phyloP scores from a whole-genome alignment of 2,888 invertebrate species.

The Chydorus sphaericus region DNA sequence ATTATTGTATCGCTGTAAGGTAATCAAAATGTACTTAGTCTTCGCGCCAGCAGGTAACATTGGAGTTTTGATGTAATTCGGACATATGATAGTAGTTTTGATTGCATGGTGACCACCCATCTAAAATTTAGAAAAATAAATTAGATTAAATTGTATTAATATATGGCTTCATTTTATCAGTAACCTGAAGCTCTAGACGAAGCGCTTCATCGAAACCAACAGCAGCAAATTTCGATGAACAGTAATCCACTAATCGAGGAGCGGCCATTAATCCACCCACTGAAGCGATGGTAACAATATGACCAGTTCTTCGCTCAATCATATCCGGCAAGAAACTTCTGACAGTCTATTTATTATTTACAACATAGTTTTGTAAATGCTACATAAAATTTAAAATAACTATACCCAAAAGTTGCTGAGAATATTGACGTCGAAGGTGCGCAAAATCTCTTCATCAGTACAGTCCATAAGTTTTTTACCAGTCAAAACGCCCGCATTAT shows the following conservation, averaged over 20 bases:
- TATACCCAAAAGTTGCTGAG: constrained; percentile 86
- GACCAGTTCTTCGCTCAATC: constrained; percentile 73
- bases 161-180: no score
- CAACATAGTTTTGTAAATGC: not conserved
- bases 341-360: constrained; percentile 57
- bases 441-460: constrained; percentile 67
- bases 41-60: no score
- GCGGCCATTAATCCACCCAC: constrained; percentile 73
- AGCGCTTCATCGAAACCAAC: constrained; percentile 87
- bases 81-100: constrained; percentile 78
- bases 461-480: constrained; percentile 66
- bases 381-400: constrained; percentile 22
- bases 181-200: constrained; percentile 57
- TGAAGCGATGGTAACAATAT: constrained; percentile 84
- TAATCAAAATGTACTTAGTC: no score
- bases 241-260: constrained; percentile 76
- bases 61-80: constrained; percentile 90
- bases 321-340: constrained; percentile 85
- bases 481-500: constrained; percentile 85
- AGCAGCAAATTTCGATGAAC: constrained; percentile 85
- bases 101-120: constrained; percentile 41
- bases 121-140: not conserved
- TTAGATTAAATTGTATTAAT: no score
- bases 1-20: no score
- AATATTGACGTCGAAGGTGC: constrained; percentile 78